Evolutionary conservation across 1,140 invertebrate genomes (phyloP), one percentile per base, ranked within the genome.

Genomic region (Orius laevigatus): DNA sequence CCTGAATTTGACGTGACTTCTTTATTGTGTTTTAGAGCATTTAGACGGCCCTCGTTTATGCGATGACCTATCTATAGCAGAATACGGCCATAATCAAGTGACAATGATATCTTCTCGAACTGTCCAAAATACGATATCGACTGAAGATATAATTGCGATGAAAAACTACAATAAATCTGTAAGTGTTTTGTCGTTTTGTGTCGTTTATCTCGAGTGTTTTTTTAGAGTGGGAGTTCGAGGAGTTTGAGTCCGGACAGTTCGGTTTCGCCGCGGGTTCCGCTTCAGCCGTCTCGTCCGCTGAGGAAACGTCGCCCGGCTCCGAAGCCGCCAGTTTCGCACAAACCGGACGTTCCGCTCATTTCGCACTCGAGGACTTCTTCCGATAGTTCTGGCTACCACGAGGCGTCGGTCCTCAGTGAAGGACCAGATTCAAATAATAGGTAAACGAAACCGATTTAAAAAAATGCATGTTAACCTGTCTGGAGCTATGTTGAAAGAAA

Each of bases 371-470:
- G 79, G 46, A 81, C 81, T 56, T 81, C 77, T 61, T 81, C 78
- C 54, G 79, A 82, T 60, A 81, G 78, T 53, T 80, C 76, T 46
- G 81, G 79, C 1, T 82, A 81, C 59, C 79, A 82, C 59, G 79
- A 82, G 58, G 72, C 79, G 6, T 80, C 78, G 3, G 68, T 80
- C 6, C 64, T 80, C 42, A 78, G 78, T 54, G 75, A 78, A 55
- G 72, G 57, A 47, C 60, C 65, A 14, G 50, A 56, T 18, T 53
- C 51, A 2, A 56, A 53, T 18, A 57, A 55, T 48, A 58, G 55
- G 56, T 58, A 48, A 46, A 3, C 4, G 6, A 9, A 10, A 40
- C 6, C 34, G 8, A 15, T n/a, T n/a, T 9, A 47, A n/a, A 18
- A 45, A 10, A 6, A 45, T 41, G 8, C 16, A 41, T 41, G 16